These are phyloP conservation scores for Ormyrus labotus DNA, from an alignment of 2,888 invertebrate species.

Conservation along the genomic window DNA sequence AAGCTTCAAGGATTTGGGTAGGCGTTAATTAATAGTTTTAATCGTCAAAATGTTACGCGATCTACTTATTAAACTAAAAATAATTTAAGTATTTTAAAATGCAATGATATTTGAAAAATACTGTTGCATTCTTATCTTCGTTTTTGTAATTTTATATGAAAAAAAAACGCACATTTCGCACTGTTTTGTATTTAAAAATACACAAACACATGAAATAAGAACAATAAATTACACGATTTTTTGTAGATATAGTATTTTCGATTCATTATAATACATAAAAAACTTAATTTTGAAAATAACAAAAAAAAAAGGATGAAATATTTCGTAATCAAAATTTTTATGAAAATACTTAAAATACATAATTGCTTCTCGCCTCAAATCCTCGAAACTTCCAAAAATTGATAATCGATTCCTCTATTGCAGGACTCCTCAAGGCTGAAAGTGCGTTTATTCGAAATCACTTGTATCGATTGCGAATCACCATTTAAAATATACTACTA, in stretches of 20 bases:
- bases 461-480: slow-evolving; percentile 46
- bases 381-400: slow-evolving; percentile 15
- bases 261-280: neutral
- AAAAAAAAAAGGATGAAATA: no score
- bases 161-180: slow-evolving; percentile 30
- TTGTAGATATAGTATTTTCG: neutral
- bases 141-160: slow-evolving; percentile 40
- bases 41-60: neutral
- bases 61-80: neutral
- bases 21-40: neutral
- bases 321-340: neutral
- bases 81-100: neutral
- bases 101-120: slow-evolving; percentile 9
- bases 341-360: neutral
- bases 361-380: neutral
- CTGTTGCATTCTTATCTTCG: neutral
- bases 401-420: slow-evolving; percentile 23
- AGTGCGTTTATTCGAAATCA: slow-evolving; percentile 58
- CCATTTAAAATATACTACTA: slow-evolving; percentile 39
- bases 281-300: neutral
- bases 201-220: neutral
- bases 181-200: slow-evolving; percentile 13
- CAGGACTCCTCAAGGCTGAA: slow-evolving; percentile 65
- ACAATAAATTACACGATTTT: neutral
- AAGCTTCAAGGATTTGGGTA: slow-evolving; percentile 13